Base-by-base conservation (phyloP, 2,888 invertebrate genomes). In the Epistrophe grossulariae region DNA sequence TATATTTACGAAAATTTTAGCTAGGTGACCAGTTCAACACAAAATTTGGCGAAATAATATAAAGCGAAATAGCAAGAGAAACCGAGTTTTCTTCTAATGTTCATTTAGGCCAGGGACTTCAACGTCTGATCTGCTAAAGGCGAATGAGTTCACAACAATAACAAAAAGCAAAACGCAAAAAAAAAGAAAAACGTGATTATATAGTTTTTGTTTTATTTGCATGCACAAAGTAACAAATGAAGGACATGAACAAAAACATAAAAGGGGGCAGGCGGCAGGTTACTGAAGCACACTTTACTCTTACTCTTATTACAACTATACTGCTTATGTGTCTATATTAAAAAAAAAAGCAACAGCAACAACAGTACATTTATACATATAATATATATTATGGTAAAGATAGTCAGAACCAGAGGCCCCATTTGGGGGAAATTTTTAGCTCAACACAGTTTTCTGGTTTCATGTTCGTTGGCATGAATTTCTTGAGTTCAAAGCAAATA, bases 251-350 rank as follows among this genome's bases (percentile, higher is more conserved):
- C 8, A 59, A 5, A 35, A 0, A 48, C n/a, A n/a, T 31, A 57
- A 73, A 57, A 45, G 70, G 57, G 78, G 73, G 48, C 79, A 71
- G 17, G 35, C 24, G 24, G 24, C 24, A 24, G 5, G 66, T 78
- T 59, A 68, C 59, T 73, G 60, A 55, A 72, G 62, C 48, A 70
- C 55, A 70, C 70, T 70, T 55, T 62, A 70, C 74, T 62, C 70
- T 78, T 73, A 70, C 68, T 73, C 78, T 73, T 79, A 55, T 73
- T 79, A 62, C 68, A 78, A 68, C 52, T 50, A 35, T 35, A 35
- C 35, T 31, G 31, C 8, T 1, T 35, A 9, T 35, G 35, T 78
- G 40, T 62, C 19, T n/a, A 13, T 40, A 62, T 9, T 19, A 77
- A 55, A 9, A 60, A 43, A 15, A 66, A 68, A 13, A 68, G 45